These are phyloP conservation scores for Cordilura impudica DNA, from an alignment of 2,888 invertebrate genomes.

Conservation along the genomic window DNA sequence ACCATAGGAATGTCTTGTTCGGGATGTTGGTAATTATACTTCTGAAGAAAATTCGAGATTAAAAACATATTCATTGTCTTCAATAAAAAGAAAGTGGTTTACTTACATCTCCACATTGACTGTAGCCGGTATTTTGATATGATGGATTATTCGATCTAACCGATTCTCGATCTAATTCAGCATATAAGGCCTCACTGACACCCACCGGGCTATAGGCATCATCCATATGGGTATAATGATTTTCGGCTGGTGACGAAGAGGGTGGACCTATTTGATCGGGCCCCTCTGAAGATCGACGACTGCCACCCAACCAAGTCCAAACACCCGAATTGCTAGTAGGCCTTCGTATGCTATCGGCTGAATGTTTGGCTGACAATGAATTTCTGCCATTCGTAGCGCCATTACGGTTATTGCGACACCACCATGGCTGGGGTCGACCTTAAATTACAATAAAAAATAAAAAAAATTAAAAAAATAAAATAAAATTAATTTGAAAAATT, in stretches of 20 bases:
- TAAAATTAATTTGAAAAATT: not conserved
- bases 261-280: slow-evolving; percentile 79
- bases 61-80: not conserved
- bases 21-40: slow-evolving; percentile 77
- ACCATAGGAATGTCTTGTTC: slow-evolving; percentile 79
- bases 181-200: slow-evolving; percentile 83
- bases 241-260: slow-evolving; percentile 81
- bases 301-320: slow-evolving; percentile 77
- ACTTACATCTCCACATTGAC: slow-evolving; percentile 78
- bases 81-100: too few species aligned
- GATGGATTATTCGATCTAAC: slow-evolving; percentile 80
- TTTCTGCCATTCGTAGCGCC: slow-evolving; percentile 74
- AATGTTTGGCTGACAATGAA: slow-evolving; percentile 77
- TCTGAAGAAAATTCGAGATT: slow-evolving; percentile 65
- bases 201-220: slow-evolving; percentile 81
- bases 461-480: slow-evolving; percentile 11
- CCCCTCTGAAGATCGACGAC: slow-evolving; percentile 75
- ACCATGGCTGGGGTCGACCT: slow-evolving; percentile 77
- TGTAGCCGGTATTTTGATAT: slow-evolving; percentile 85
- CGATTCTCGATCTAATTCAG: slow-evolving; percentile 83
- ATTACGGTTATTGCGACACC: slow-evolving; percentile 78
- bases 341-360: slow-evolving; percentile 78
- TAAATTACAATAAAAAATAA: slow-evolving; percentile 67
- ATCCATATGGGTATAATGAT: slow-evolving; percentile 86
- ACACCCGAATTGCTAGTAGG: slow-evolving; percentile 78